phyloP scores from a whole-genome alignment of 1,140 invertebrate species.

The Drosophila repletoides region DNA sequence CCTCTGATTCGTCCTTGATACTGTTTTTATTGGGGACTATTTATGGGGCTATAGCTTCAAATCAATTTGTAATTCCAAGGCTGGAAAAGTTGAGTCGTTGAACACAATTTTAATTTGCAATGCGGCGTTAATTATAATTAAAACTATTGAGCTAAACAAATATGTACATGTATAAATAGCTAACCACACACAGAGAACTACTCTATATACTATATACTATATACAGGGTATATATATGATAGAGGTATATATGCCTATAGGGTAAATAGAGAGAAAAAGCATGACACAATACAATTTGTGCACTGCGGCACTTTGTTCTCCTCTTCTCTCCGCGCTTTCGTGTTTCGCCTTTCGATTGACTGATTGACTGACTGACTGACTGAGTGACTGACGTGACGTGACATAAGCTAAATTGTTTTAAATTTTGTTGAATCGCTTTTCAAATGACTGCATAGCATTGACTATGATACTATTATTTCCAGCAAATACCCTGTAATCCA shows the following conservation, averaged over 20 bases:
- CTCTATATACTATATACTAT: slow-evolving; percentile 5
- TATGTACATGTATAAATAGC: slow-evolving; percentile 48
- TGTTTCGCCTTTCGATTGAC: not conserved
- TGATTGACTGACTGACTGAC: not conserved
- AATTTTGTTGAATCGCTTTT: slow-evolving; percentile 71
- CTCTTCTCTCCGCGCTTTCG: not conserved
- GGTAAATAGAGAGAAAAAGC: slow-evolving; percentile 52
- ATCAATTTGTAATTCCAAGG: not conserved
- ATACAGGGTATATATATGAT: slow-evolving; percentile 12
- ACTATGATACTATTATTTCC: slow-evolving; percentile 5
- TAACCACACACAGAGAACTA: slow-evolving; percentile 4
- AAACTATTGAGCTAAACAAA: slow-evolving; percentile 70
- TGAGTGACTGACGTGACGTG: slow-evolving; percentile 42
- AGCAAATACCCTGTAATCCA: not conserved
- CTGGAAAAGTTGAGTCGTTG: slow-evolving; percentile 6
- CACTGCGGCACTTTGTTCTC: slow-evolving; percentile 47
- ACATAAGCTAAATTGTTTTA: slow-evolving; percentile 77
- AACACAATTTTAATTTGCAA: slow-evolving; percentile 55
- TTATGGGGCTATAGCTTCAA: not conserved
- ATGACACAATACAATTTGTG: slow-evolving; percentile 73
- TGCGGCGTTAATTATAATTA: slow-evolving; percentile 75
- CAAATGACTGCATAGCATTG: slow-evolving; percentile 55
- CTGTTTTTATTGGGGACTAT: too few relatives aligned
- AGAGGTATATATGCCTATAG: not conserved
- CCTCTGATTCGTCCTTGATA: not conserved